Percentiles rank a stretch among this genome's conserved stretches.
Conservation (phyloP, 2,888 invertebrate species). For the Halictus quadricinctus region DNA sequence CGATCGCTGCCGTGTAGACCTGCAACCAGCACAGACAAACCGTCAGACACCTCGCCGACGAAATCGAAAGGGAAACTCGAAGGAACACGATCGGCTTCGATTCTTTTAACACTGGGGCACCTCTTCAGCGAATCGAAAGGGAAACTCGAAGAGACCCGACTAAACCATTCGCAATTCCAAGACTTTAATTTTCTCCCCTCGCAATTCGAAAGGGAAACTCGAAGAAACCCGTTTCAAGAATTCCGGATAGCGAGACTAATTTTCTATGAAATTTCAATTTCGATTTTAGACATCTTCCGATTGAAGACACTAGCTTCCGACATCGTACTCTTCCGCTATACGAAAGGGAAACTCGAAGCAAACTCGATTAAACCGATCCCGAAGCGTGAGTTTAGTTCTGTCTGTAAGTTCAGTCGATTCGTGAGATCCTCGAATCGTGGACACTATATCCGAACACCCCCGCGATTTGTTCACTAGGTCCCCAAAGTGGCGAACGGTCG, state of each 20-base stretch:
- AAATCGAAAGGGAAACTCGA: conserved; percentile 38
- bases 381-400: not conserved
- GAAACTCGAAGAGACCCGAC: not conserved
- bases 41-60: not conserved
- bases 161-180: not conserved
- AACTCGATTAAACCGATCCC: not conserved
- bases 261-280: not conserved
- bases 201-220: not conserved
- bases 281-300: no score
- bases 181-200: not conserved
- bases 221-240: not conserved
- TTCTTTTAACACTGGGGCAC: not conserved
- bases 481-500: not conserved
- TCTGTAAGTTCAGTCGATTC: not conserved
- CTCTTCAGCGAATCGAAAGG: not conserved
- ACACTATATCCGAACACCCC: not conserved
- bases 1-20: conserved; percentile 89
- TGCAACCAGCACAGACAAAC: conserved; percentile 79
- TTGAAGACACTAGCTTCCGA: not conserved
- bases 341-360: not conserved
- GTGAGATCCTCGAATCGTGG: not conserved
- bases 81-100: not conserved
- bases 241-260: not conserved
- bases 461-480: not conserved
- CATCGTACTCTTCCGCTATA: not conserved